Percentiles rank a stretch among this genome's conserved stretches.
Conservation (phyloP, 2,113 vertebrate species). For the Seriola rivoliana region DNA sequence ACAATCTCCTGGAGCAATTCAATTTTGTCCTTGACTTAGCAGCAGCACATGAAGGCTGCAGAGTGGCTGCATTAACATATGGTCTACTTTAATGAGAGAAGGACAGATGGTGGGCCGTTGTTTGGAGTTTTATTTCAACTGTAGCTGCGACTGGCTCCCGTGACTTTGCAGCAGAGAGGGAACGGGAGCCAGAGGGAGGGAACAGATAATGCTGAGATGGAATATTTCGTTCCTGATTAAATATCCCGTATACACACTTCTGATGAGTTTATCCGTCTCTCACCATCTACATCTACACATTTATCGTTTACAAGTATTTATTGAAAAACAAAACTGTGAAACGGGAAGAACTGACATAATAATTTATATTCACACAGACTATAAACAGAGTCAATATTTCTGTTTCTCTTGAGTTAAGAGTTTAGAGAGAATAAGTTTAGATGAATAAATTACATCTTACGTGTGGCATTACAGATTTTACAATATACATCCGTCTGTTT, state of each 20-base stretch:
- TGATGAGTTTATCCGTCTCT: not conserved
- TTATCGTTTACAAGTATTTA: not conserved
- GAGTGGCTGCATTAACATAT: constrained; percentile 81
- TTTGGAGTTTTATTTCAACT: constrained; percentile 68
- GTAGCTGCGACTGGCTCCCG: constrained; percentile 45
- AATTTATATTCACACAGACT: too few species aligned
- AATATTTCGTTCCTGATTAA: not conserved
- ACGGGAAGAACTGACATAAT: too few species aligned
- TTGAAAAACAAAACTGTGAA: too few species aligned
- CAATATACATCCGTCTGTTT: too few species aligned
- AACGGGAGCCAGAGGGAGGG: constrained; percentile 2
- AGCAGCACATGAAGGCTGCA: constrained; percentile 65
- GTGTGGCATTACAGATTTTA: too few species aligned
- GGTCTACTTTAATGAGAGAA: constrained; percentile 77
- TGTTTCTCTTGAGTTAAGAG: too few species aligned
- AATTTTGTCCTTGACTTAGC: constrained; percentile 82
- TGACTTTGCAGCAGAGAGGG: constrained; percentile 64
- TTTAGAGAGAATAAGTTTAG: too few species aligned
- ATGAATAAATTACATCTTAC: too few species aligned
- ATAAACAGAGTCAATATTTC: too few species aligned
- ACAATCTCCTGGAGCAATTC: constrained; percentile 72
- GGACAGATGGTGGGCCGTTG: constrained; percentile 78
- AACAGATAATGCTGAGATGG: not conserved
- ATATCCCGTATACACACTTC: not conserved
- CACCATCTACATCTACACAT: not conserved